These are phyloP conservation scores for Philopedon plagiatum DNA, from an alignment of 2,888 invertebrate genomes.

Conservation along the genomic window DNA sequence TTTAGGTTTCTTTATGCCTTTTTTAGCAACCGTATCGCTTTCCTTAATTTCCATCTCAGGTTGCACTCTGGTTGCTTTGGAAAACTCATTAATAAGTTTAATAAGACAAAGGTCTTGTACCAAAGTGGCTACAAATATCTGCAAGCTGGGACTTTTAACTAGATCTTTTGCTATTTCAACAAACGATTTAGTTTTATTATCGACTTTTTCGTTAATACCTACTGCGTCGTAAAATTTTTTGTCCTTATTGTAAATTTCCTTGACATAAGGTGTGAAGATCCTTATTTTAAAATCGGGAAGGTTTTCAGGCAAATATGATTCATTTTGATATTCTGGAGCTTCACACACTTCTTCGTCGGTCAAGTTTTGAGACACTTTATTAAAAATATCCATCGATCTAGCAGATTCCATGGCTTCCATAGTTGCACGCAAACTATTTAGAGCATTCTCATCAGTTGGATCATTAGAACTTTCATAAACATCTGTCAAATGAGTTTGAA, in stretches of 20 bases:
- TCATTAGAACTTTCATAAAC: slow-evolving; percentile 31
- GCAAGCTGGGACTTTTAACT: slow-evolving; percentile 52
- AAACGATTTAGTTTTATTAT: slow-evolving; percentile 17
- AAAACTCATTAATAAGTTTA: slow-evolving; percentile 55
- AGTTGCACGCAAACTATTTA: slow-evolving; percentile 15
- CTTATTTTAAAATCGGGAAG: slow-evolving; percentile 12
- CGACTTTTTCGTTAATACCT: slow-evolving; percentile 25
- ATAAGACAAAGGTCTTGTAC: slow-evolving; percentile 58
- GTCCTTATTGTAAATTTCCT: neutral
- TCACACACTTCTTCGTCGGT: slow-evolving; percentile 22
- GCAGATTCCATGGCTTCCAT: slow-evolving; percentile 19
- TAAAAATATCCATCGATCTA: slow-evolving; percentile 17
- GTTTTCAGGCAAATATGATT: slow-evolving; percentile 9
- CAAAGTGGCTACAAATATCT: slow-evolving; percentile 56
- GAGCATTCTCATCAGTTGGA: slow-evolving; percentile 20
- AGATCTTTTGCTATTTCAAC: slow-evolving; percentile 20
- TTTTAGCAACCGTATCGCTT: neutral
- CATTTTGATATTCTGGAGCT: slow-evolving; percentile 13
- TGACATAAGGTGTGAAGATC: slow-evolving; percentile 9
- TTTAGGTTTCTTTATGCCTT: slow-evolving; percentile 8
- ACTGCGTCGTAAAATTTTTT: neutral
- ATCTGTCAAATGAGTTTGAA: slow-evolving; percentile 15
- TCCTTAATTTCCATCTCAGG: slow-evolving; percentile 2
- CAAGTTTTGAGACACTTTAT: neutral
- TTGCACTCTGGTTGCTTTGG: slow-evolving; percentile 42